Evolutionary conservation across 2,888 invertebrate species (phyloP), one percentile per base, ranked within the genome.

Genomic region (Agonopterix subpropinquella): DNA sequence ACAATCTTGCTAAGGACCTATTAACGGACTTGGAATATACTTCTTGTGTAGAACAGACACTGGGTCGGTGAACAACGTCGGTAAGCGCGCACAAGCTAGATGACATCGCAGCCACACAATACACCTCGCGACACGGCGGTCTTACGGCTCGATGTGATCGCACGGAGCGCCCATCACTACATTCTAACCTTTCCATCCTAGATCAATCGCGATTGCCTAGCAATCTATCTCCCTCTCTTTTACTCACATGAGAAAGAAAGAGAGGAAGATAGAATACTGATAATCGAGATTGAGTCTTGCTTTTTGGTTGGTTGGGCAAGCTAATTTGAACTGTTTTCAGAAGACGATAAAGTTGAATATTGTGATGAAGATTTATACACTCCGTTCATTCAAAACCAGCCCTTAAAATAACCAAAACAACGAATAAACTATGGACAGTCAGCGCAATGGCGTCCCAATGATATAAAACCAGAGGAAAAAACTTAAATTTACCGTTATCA

Each of bases 401-500:
- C 43, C 13, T 43, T 8, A 28, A 28, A 28, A 28, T 28, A 28
- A 43, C 11, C 11, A 43, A 45, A 8, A 11, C n/a, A n/a, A 46
- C 5, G 8, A 13, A 36, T 45, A 11, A 39, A 45, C 37, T 11
- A 11, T 45, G 36, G 7, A 69, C 67, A 28, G 28, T 28, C 28
- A 73, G 77, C 74, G 39, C 67, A 73, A 71, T 62, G 65, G 67
- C 67, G 61, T 55, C 28, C 28, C 35, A 62, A 55, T 53, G 53
- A 62, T 61, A 60, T 63, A 65, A 66, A 65, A 59, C 69, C 66
- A 57, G 58, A 64, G 67, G 64, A 64, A 65, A 55, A 69, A 85
- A 86, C 80, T 80, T 86, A 84, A 28, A 85, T 80, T 80, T 82
- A 85, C 73, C 51, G 47, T 9, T 28, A 65, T 65, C 78, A 82